Conservation (phyloP, 2,888 invertebrate species). For the Sinelater perroti region DNA sequence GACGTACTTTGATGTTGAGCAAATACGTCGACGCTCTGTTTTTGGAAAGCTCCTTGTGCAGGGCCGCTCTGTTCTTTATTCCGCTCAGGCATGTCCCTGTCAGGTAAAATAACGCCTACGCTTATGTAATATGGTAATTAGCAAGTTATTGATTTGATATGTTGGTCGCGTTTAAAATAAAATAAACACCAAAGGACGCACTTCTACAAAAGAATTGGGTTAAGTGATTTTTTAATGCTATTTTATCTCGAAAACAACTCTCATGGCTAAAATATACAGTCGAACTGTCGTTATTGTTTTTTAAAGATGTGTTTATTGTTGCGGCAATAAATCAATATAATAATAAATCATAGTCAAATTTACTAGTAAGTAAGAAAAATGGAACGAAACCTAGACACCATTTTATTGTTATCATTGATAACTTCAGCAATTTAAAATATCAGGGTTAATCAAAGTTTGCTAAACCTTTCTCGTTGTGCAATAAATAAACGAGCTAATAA, state of each 20-base stretch:
- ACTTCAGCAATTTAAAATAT: not conserved
- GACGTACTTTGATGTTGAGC: constrained; percentile 5
- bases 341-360: too few relatives aligned
- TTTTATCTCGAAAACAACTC: too few relatives aligned
- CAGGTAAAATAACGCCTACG: constrained; percentile 19
- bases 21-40: constrained; percentile 9
- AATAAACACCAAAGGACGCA: constrained; percentile 26
- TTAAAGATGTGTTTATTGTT: too few relatives aligned
- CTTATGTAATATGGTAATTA: constrained; percentile 27
- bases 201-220: constrained; percentile 13
- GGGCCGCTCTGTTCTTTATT: constrained; percentile 24
- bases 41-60: constrained; percentile 23
- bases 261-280: too few relatives aligned
- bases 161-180: constrained; percentile 12
- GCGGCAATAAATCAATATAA: too few relatives aligned
- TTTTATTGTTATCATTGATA: not conserved
- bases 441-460: not conserved
- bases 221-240: too few relatives aligned
- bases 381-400: too few relatives aligned
- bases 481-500: not conserved
- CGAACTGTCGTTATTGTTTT: too few relatives aligned
- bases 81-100: constrained; percentile 28
- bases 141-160: constrained; percentile 21
- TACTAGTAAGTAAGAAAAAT: not conserved
- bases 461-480: not conserved